These are phyloP conservation scores for Pipistrellus kuhlii DNA, from an alignment of 2,797 vertebrate genomes.

Conservation along the genomic window DNA sequence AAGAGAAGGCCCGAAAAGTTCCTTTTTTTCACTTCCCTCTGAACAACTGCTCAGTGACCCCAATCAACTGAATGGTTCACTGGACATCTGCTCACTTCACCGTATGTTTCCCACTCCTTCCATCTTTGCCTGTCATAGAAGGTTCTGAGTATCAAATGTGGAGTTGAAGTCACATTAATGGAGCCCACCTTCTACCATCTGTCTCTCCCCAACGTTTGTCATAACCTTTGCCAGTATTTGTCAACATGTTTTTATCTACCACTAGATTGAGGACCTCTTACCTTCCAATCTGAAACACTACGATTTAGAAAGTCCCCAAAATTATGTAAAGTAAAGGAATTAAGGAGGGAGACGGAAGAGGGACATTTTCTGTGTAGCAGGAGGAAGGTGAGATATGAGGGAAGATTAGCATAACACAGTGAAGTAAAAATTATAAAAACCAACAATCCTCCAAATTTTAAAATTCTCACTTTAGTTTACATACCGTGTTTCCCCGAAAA, in stretches of 20 bases:
- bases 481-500: too few species aligned
- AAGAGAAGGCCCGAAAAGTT: not conserved
- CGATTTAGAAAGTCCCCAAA: not conserved
- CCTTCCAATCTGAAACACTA: not conserved
- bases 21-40: not conserved
- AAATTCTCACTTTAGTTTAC: not conserved
- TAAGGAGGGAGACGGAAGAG: not conserved
- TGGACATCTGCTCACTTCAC: not conserved
- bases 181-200: not conserved
- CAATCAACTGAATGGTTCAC: accelerated
- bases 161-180: not conserved
- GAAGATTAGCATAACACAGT: not conserved
- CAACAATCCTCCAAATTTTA: not conserved
- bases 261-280: not conserved
- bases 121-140: not conserved
- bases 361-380: not conserved
- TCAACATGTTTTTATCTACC: not conserved
- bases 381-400: not conserved
- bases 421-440: not conserved
- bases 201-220: not conserved
- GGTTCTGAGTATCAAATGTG: not conserved
- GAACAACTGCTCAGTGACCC: not conserved
- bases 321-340: not conserved
- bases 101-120: accelerated
- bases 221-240: not conserved